phyloP scores from a whole-genome alignment of 2,888 invertebrate genomes.

The Ichneumoninae sp. region DNA sequence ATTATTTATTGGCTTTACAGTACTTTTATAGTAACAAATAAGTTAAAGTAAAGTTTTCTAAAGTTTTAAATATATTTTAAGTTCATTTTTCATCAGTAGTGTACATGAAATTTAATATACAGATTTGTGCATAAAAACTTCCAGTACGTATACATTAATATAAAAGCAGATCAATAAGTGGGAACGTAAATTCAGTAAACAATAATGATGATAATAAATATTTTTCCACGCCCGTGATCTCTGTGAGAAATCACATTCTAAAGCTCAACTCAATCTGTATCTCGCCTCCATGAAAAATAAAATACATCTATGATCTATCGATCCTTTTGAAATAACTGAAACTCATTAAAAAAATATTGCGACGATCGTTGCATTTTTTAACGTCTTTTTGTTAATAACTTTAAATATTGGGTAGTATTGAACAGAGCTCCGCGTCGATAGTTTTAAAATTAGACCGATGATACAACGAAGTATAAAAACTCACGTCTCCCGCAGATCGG shows the following conservation, averaged over 20 bases:
- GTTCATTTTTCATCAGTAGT: no score
- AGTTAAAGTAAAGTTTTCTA: no score
- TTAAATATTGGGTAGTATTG: not conserved
- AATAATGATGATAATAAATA: not conserved
- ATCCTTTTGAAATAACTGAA: not conserved
- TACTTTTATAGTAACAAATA: no score
- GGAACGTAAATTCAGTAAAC: no score
- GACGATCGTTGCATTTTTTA: not conserved
- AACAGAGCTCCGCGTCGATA: not conserved
- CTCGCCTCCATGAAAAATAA: not conserved
- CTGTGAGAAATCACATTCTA: not conserved
- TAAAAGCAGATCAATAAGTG: no score
- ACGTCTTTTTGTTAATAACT: not conserved
- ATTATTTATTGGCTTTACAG: no score
- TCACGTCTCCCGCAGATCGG: constrained; percentile 46
- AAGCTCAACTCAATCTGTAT: not conserved
- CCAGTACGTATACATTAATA: no score
- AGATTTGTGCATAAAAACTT: no score
- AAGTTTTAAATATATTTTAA: no score
- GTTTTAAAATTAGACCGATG: constrained; percentile 30
- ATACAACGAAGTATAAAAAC: constrained; percentile 34
- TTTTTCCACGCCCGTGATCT: not conserved
- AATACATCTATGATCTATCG: constrained; percentile 21
- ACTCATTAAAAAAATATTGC: not conserved
- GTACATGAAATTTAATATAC: no score